Evolutionary conservation across 2,888 invertebrate species (phyloP), one percentile per base, ranked within the genome.

Genomic region (Tineola bisselliella): DNA sequence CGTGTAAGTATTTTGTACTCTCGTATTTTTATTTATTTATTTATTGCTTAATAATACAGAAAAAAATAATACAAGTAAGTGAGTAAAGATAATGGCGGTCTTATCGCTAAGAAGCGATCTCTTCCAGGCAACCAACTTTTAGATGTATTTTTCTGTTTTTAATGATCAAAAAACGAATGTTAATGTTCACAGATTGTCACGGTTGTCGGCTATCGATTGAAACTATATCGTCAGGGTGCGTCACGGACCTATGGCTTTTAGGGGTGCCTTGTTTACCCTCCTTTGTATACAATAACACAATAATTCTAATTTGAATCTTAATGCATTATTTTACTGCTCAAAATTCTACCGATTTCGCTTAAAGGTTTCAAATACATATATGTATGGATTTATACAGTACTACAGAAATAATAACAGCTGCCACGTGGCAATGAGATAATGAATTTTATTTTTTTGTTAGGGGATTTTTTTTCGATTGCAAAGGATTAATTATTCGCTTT

Each of bases 201-300:
- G 66, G 65, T 48, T 62, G 62, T 13, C 59, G 64, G 65, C 63
- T 69, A 70, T 72, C 68, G 72, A 71, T 72, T 71, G 71, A 67
- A 72, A 72, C 67, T 63, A 65, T 70, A 72, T 71, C 70, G 69
- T 68, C 68, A 68, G 68, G 70, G 68, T 63, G 65, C 65, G 67
- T 65, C 69, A 65, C 67, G 65, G 56, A 43, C 56, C 33, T 19
- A 12, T 43, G 38, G 43, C 44, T 61, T 61, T 64, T 64, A 58
- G 58, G 64, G 64, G 63, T 67, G 62, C 69, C 68, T 68, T 70
- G 70, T 69, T 70, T 68, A 66, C 67, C 65, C 65, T 58, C 31
- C 33, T 58, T 33, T 33, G 31, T 58, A 58, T 33, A 33, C 15
- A 17, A 10, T 48, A 15, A 10, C 48, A 48, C 15, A 48, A n/a